These are phyloP conservation scores for Heteromyza rotundicornis DNA, from an alignment of 2,888 invertebrate species.

Conservation along the genomic window DNA sequence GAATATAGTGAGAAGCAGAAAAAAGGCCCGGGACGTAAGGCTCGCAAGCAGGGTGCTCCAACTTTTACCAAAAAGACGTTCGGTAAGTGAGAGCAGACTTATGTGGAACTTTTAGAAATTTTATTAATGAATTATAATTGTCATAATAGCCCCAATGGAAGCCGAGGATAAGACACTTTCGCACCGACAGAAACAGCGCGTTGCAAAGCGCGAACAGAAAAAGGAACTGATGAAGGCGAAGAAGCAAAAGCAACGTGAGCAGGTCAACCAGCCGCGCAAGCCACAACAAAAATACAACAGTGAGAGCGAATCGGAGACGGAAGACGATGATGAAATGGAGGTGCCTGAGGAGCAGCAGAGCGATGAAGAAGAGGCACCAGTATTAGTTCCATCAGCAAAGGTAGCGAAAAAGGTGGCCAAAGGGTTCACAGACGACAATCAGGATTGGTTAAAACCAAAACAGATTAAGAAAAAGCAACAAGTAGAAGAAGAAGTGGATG, in stretches of 20 bases:
- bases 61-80: constrained; percentile 59
- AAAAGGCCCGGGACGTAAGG: constrained; percentile 85
- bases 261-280: constrained; percentile 25
- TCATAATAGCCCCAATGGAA: constrained; percentile 59
- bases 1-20: constrained; percentile 78
- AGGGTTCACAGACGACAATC: constrained; percentile 76
- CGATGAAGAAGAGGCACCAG: constrained; percentile 33
- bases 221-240: constrained; percentile 59
- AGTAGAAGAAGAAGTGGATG: constrained; percentile 40
- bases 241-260: constrained; percentile 39
- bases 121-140: constrained; percentile 3
- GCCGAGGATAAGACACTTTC: constrained; percentile 69
- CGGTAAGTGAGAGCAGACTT: constrained; percentile 41
- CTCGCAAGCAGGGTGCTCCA: constrained; percentile 86
- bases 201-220: constrained; percentile 68
- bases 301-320: constrained; percentile 48
- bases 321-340: constrained; percentile 33
- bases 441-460: constrained; percentile 73
- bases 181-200: constrained; percentile 74
- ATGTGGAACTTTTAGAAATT: not conserved
- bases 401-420: constrained; percentile 32
- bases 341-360: constrained; percentile 40
- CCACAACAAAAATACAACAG: constrained; percentile 50
- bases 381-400: constrained; percentile 28
- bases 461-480: constrained; percentile 42